Conservation (phyloP, 2,797 vertebrate genomes). For the Catharus ustulatus region DNA sequence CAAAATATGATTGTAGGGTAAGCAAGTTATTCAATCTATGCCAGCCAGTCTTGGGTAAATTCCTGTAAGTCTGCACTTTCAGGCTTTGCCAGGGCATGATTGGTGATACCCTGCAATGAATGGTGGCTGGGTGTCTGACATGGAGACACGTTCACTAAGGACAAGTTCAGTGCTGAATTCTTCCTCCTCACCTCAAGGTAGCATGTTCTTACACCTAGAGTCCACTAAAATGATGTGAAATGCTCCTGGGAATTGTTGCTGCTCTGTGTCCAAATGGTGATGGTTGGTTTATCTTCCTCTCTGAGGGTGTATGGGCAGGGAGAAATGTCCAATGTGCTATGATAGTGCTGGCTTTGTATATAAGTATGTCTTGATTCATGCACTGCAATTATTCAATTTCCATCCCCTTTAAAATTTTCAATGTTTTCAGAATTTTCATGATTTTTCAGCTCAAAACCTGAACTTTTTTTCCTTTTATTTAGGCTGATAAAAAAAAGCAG, state of each 20-base stretch:
- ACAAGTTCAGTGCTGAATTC: not conserved
- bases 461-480: not conserved
- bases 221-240: not conserved
- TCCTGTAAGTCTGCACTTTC: not conserved
- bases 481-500: accelerated
- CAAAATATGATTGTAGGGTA: not conserved
- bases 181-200: accelerated
- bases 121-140: not conserved
- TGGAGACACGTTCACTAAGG: not conserved
- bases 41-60: not conserved
- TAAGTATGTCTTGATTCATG: not conserved
- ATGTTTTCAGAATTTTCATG: not conserved
- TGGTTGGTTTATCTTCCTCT: not conserved
- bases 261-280: not conserved
- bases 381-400: not conserved
- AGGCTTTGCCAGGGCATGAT: not conserved
- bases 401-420: not conserved
- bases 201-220: not conserved
- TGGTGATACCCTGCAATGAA: not conserved
- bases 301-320: not conserved
- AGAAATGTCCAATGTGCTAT: not conserved
- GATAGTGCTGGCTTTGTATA: not conserved
- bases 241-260: not conserved
- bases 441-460: not conserved
- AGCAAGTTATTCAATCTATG: not conserved